Conservation (phyloP, 1,140 invertebrate genomes). For the Anastrepha obliqua region DNA sequence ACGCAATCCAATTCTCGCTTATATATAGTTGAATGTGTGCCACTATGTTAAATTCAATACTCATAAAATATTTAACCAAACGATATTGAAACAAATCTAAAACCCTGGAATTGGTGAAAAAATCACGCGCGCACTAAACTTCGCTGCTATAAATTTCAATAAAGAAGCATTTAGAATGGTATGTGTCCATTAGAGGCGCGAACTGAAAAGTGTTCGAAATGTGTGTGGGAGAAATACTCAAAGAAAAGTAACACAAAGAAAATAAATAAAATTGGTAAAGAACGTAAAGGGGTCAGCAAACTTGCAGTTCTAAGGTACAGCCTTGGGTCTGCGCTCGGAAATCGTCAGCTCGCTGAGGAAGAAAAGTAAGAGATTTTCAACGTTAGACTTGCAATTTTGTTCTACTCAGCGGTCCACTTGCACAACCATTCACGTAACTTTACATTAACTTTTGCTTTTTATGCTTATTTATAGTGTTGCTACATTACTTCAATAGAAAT, state of each 20-base stretch:
- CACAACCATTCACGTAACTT: background rate
- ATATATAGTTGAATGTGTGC: too few species aligned
- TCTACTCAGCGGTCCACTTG: background rate
- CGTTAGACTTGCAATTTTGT: background rate
- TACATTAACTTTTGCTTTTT: constrained; percentile 45
- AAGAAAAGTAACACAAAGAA: constrained; percentile 23
- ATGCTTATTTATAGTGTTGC: background rate
- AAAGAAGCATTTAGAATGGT: constrained; percentile 35
- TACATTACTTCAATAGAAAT: constrained; percentile 18
- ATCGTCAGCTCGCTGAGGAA: background rate
- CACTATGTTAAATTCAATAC: too few species aligned
- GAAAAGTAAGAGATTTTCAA: background rate
- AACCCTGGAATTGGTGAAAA: background rate
- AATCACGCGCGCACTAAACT: background rate
- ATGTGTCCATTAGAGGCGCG: constrained; percentile 10
- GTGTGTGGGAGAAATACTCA: too few species aligned
- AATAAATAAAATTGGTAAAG: background rate
- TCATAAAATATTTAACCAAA: background rate
- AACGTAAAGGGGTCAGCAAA: background rate
- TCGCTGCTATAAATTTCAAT: constrained; percentile 41
- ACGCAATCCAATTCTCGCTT: too few species aligned
- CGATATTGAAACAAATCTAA: background rate
- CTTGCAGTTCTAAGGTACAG: background rate
- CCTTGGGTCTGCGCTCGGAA: background rate
- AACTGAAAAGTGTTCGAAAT: constrained; percentile 24